A percentile compares a stretch with the other conserved stretches of the same genome.
These are phyloP conservation scores for Andricus curvator DNA, from an alignment of 2,888 invertebrate genomes.

Conservation along the genomic window DNA sequence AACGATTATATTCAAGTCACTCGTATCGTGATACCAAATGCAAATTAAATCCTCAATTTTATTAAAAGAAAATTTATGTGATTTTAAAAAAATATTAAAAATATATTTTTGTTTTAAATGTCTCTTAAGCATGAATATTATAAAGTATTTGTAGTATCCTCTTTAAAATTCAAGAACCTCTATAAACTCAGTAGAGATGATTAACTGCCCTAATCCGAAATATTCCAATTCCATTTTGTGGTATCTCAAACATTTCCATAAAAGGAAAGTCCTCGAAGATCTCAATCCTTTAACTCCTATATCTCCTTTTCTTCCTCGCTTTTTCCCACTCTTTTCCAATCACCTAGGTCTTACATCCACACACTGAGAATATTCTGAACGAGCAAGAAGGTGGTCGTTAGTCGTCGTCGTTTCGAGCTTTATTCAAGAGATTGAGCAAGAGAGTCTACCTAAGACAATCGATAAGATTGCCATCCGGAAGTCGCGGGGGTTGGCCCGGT, in stretches of 20 bases:
- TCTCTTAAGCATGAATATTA: neutral
- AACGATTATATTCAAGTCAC: neutral
- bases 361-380: slow-evolving; percentile 17
- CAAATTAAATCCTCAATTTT: neutral
- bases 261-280: slow-evolving; percentile 3
- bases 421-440: slow-evolving; percentile 29
- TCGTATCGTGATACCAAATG: neutral
- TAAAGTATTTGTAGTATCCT: neutral
- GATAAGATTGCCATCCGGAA: slow-evolving; percentile 41
- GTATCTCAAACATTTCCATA: slow-evolving; percentile 33
- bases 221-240: slow-evolving; percentile 35
- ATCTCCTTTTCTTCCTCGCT: neutral
- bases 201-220: slow-evolving; percentile 28
- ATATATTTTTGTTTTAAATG: neutral
- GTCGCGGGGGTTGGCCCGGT: slow-evolving; percentile 32
- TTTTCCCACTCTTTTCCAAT: slow-evolving; percentile 35
- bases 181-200: neutral
- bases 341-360: slow-evolving; percentile 36
- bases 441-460: slow-evolving; percentile 32
- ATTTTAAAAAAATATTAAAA: neutral
- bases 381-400: slow-evolving; percentile 32
- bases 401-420: slow-evolving; percentile 26
- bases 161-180: slow-evolving; percentile 1
- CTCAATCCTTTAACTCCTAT: slow-evolving; percentile 28
- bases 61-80: neutral